Evolutionary conservation across 2,797 vertebrate species (phyloP), one percentile per base, ranked within the genome.

Genomic region (Dendrocincla tyrannina): DNA sequence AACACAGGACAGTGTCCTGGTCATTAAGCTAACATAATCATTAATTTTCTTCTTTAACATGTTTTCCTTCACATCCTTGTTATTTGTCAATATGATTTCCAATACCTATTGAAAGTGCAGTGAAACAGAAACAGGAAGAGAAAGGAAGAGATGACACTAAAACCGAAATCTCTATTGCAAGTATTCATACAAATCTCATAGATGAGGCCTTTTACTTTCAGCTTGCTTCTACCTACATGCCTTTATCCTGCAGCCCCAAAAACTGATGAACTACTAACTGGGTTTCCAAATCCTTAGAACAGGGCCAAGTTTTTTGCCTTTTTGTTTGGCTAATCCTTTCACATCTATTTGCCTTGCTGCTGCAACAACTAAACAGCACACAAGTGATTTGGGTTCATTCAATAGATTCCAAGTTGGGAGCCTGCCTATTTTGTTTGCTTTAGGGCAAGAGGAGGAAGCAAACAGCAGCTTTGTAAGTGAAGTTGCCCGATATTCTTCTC

Each of bases 281-380:
- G 68, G 62, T 78, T 92, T 86, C 74, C 75, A 70, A 58, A 91
- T 42, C 56, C 22, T 58, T 86, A 75, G 23, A 77, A 64, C 44
- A 68, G 62, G 58, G 80, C 53, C 15, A 66, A 47, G 8, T 13
- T 7, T 90, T 81, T 2, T 60, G 68, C 64, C 86, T 93, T 97
- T 95, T 89, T 87, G 66, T 96, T 85, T 94, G 78, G 70, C 49
- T 96, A 95, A 83, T 96, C 97, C 97, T 96, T 96, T 95, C 80
- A 76, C 86, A 95, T 96, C 89, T 97, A 94, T 97, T 97, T 96
- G 91, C 95, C 80, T 66, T 85, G 97, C 95, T 98, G 88, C 91
- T 96, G 86, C 4, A 84, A 96, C 94, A 98, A 96, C 96, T 88
- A 68, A 73, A 95, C 28, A 96, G 94, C 92, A 97, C 96, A 67